A percentile compares a stretch with the other conserved stretches of the same genome.
These are phyloP conservation scores for Morpho deidamia DNA, from an alignment of 2,888 invertebrate genomes.

Conservation along the genomic window DNA sequence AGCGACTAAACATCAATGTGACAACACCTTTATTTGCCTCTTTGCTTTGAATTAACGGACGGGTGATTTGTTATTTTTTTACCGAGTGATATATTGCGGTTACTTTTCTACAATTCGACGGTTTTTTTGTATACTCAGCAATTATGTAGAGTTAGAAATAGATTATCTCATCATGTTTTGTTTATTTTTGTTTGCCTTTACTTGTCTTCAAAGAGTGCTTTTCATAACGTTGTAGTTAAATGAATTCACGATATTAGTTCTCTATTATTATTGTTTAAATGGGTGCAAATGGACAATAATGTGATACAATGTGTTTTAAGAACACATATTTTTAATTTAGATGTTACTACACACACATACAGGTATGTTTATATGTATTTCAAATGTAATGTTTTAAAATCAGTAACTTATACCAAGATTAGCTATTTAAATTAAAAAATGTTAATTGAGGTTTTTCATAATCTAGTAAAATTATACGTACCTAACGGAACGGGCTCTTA, in stretches of 20 bases:
- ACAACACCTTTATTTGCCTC: constrained; percentile 12
- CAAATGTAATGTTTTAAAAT: too few relatives aligned
- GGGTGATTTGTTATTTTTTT: constrained; percentile 31
- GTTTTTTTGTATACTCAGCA: background rate
- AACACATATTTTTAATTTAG: too few relatives aligned
- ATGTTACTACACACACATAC: too few relatives aligned
- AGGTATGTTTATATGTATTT: too few relatives aligned
- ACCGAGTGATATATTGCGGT: constrained; percentile 28
- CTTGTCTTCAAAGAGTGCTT: too few relatives aligned
- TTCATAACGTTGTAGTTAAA: background rate
- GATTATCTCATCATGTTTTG: background rate
- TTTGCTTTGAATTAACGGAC: constrained; percentile 31
- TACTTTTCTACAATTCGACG: constrained; percentile 16
- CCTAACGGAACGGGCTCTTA: too few relatives aligned
- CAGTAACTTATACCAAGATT: too few relatives aligned
- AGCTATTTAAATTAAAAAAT: too few relatives aligned
- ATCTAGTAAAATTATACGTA: background rate
- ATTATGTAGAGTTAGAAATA: background rate
- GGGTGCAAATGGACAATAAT: too few relatives aligned
- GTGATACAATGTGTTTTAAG: too few relatives aligned
- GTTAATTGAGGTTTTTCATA: too few relatives aligned
- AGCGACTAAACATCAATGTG: background rate
- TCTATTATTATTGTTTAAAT: too few relatives aligned
- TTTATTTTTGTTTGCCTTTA: background rate
- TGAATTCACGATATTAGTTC: background rate